Conservation (phyloP, 2,888 invertebrate species). For the Himalopsyche japonica region DNA sequence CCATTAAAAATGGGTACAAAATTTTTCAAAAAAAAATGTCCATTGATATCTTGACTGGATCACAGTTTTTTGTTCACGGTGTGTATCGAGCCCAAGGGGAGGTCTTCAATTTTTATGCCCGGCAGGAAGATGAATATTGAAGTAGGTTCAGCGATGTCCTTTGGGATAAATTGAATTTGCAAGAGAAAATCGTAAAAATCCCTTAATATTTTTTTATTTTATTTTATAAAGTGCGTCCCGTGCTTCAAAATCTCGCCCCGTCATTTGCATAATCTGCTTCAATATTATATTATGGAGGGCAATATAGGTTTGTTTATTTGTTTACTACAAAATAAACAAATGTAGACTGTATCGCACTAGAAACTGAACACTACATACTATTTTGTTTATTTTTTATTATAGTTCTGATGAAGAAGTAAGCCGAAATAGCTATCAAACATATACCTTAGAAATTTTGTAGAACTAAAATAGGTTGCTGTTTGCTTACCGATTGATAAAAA, state of each 20-base stretch:
- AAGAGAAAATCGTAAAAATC: neutral
- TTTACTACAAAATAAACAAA: neutral
- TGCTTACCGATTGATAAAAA: too few species aligned
- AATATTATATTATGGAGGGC: neutral
- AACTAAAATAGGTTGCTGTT: too few species aligned
- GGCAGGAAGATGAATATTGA: conserved; percentile 12
- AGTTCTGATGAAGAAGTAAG: too few species aligned
- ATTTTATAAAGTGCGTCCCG: neutral
- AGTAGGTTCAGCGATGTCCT: neutral
- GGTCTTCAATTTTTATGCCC: neutral
- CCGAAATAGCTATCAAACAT: too few species aligned
- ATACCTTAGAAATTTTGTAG: too few species aligned
- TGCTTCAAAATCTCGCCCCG: neutral
- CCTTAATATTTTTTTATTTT: neutral
- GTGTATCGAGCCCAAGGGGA: neutral
- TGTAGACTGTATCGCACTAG: too few species aligned
- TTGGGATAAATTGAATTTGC: neutral
- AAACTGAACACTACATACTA: too few species aligned
- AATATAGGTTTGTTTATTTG: neutral
- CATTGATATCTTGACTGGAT: too few species aligned
- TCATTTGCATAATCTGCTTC: neutral
- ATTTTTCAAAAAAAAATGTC: too few species aligned
- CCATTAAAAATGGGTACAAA: too few species aligned
- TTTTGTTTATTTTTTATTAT: too few species aligned
- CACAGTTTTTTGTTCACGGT: neutral